phyloP scores from a whole-genome alignment of 2,888 invertebrate genomes.

The Tridacna crocea region DNA sequence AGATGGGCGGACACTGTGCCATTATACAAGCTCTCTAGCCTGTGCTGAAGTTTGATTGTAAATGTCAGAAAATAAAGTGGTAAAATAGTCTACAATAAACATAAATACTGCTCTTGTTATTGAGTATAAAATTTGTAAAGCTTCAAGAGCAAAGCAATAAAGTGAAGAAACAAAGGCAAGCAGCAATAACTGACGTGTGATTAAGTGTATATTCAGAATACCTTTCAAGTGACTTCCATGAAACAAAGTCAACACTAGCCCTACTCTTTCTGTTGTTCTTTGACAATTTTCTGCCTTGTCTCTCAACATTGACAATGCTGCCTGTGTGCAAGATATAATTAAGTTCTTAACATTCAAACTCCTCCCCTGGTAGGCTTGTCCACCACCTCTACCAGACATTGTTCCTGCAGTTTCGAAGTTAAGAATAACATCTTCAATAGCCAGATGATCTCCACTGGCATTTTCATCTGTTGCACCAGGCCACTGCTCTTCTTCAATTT shows the following conservation, averaged over 20 bases:
- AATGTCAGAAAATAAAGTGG: too few species aligned
- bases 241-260: conserved; percentile 64
- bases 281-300: conserved; percentile 58
- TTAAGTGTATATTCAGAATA: not conserved
- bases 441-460: not conserved
- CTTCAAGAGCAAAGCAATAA: too few species aligned
- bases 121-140: too few species aligned
- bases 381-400: not conserved
- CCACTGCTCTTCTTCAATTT: not conserved
- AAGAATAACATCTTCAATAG: conserved; percentile 28
- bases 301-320: conserved; percentile 74
- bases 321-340: conserved; percentile 69
- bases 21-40: too few species aligned
- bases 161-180: too few species aligned
- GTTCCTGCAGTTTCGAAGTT: conserved; percentile 14
- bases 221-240: conserved; percentile 28
- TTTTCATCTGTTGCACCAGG: not conserved
- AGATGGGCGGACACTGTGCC: too few species aligned
- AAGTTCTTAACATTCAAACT: conserved; percentile 56
- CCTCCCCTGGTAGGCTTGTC: not conserved
- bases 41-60: too few species aligned
- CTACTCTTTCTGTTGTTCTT: conserved; percentile 72
- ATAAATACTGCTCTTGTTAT: too few species aligned
- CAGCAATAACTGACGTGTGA: too few species aligned
- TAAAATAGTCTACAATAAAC: too few species aligned